Base-by-base conservation (phyloP, 2,888 invertebrate genomes). In the Sminthurides aquaticus region DNA sequence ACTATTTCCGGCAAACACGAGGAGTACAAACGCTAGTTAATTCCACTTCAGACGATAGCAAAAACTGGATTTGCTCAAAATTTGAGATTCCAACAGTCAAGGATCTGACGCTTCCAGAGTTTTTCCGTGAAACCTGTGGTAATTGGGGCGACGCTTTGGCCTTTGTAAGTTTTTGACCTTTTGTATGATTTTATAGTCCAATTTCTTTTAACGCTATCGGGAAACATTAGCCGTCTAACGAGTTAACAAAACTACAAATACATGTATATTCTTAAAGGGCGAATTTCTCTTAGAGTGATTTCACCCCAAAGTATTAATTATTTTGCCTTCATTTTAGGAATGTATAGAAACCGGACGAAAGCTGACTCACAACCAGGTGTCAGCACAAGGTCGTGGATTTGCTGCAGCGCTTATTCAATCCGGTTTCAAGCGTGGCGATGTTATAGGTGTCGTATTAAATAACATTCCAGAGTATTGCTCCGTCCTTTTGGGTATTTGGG, bases 381-480 rank as follows among this genome's bases (percentile, higher is more conserved):
- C 83, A 61, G 83, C 72, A 84, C 85, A 1, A 34, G 52, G 69
- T 5, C 64, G 64, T 5, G 69, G 71, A 27, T 71, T 75, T 48
- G 80, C 80, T 61, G 85, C 84, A 0, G 79, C 87, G 25, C 74
- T 84, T 0, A 81, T 82, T 0, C 81, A 82, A 57, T 78, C 85
- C 66, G 81, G 82, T 8, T 78, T 87, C 70, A 78, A 82, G 70
- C 83, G 83, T 0, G 85, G 86, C 1, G 87, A 90, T 75, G 82
- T 86, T 0, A 77, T 90, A 0, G 87, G 86, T 0, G 74, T 91
- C 3, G 83, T 89, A 75, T 76, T 90, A 63, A 89, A 89, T 0
- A 91, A 91, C 77, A 75, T 86, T 26, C 90, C 90, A 0, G 91
- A 91, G 78, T 87, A 83, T 59, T 67, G 69, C 1, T 60, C 67